Evolutionary conservation across 2,888 invertebrate species (phyloP), one percentile per base, ranked within the genome.

Genomic region (Onthophagus sagittarius): DNA sequence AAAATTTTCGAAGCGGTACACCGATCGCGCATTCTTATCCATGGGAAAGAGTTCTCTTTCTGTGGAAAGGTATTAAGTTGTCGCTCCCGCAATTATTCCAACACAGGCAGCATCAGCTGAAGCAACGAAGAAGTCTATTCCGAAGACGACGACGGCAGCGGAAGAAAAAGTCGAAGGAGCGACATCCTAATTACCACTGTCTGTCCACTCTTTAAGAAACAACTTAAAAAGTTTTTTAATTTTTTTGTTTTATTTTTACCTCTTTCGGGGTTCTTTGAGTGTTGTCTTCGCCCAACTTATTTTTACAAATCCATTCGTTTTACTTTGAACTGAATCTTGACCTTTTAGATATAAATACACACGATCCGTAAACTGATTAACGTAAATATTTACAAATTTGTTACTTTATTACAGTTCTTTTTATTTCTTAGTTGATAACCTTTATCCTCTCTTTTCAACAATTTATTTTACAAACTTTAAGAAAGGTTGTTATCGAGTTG

Each of bases 1-100:
- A 67, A 67, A 67, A 67, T 67, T 67, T 67, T 32, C 67, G 31
- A 64, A 67, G 67, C 39, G 39, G 39, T 53, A 53, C 39, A 53
- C 39, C 39, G 39, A 53, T 53, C 39, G 39, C 39, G 39, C 39
- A 53, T 53, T 53, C 39, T 53, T 53, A 53, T 53, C 39, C 39
- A 53, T 53, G 39, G 39, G 39, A 53, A 53, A 53, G 39, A 53
- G 39, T 53, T 11, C 23, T 23, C 23, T 23, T n/a, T 23, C 23
- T 23, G 23, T 7, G 39, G 39, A 53, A 53, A 53, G 39, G 39
- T 53, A 53, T 53, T 53, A 53, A 53, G 39, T 53, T 53, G 39
- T 53, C 39, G 39, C 39, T 53, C 39, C 39, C 39, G 39, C 39
- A 53, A 53, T 53, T 53, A 53, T 53, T 53, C 39, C 39, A 53